Conservation (phyloP, 1,140 invertebrate genomes). For the Zaprionus inermis region DNA sequence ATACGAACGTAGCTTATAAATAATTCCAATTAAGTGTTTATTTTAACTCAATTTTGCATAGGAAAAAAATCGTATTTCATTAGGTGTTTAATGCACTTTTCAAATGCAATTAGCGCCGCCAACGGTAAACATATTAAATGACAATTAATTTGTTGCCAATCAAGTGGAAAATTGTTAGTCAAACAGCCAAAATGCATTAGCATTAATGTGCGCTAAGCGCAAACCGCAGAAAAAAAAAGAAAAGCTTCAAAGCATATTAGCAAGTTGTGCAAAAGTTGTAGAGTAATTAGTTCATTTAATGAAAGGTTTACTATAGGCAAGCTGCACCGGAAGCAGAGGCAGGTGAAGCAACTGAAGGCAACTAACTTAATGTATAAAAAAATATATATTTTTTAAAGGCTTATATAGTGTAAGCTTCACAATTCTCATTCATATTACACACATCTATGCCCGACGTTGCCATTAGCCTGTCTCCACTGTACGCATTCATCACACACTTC, state of each 20-base stretch:
- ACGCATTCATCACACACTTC: slow-evolving; percentile 12
- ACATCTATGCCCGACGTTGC: not conserved
- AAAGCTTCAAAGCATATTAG: slow-evolving; percentile 6
- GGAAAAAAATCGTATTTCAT: slow-evolving; percentile 34
- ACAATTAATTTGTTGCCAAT: slow-evolving; percentile 75
- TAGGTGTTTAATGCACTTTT: slow-evolving; percentile 67
- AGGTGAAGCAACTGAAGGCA: no score
- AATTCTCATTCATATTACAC: not conserved
- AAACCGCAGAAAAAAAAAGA: slow-evolving; percentile 28
- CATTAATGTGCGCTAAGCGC: slow-evolving; percentile 43
- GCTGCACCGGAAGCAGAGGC: no score
- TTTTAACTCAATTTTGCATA: slow-evolving; percentile 10
- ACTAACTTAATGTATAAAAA: no score
- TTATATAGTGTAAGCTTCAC: not conserved
- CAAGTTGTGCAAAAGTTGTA: not conserved
- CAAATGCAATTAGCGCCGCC: slow-evolving; percentile 66
- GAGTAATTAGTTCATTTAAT: not conserved
- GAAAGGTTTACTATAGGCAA: not conserved
- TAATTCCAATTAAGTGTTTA: not conserved
- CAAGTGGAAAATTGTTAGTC: slow-evolving; percentile 61
- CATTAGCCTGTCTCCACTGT: not conserved
- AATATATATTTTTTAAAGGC: not conserved
- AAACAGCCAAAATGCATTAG: slow-evolving; percentile 73
- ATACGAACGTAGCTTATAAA: not conserved
- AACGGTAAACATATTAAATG: slow-evolving; percentile 66